Evolutionary conservation across 1,140 invertebrate species (phyloP).

Genomic region (Argopecten irradians): DNA sequence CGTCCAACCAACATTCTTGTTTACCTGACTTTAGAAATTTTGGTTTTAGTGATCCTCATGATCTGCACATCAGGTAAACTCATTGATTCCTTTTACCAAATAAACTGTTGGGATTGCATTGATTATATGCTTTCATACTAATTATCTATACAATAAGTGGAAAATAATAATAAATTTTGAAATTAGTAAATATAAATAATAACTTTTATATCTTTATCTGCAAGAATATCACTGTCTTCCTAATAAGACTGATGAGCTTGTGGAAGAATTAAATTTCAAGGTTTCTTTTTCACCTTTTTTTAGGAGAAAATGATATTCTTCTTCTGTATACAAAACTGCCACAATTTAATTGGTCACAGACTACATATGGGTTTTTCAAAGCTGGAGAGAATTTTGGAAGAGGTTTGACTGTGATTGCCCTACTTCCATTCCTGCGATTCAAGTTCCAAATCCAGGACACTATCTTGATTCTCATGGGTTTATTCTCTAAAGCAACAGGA

Average conservation of each 20-base stretch:
- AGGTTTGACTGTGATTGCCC: slow-evolving; percentile 72
- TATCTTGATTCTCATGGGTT: slow-evolving; percentile 70
- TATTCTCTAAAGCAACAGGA: slow-evolving; percentile 73
- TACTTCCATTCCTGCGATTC: slow-evolving; percentile 68
- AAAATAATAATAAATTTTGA: too few relatives aligned
- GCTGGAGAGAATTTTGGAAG: slow-evolving; percentile 75
- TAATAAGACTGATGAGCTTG: not conserved
- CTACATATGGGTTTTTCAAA: slow-evolving; percentile 76
- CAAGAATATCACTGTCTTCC: too few relatives aligned
- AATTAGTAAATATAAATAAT: too few relatives aligned
- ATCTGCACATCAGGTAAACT: slow-evolving; percentile 31
- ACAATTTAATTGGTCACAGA: slow-evolving; percentile 74
- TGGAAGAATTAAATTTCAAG: not conserved
- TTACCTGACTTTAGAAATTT: slow-evolving; percentile 28
- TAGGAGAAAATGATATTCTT: slow-evolving; percentile 75
- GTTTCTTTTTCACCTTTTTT: slow-evolving; percentile 39
- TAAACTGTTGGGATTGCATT: too few relatives aligned
- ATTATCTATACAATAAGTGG: too few relatives aligned
- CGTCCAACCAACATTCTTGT: slow-evolving; percentile 67
- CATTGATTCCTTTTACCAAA: too few relatives aligned
- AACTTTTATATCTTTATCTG: too few relatives aligned
- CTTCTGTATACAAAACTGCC: slow-evolving; percentile 56
- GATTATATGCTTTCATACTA: too few relatives aligned
- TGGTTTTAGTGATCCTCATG: slow-evolving; percentile 69
- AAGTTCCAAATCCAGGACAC: slow-evolving; percentile 67